phyloP scores from a whole-genome alignment of 53 echinoderm and acorn worm genomes.

The Arbacia lixula region DNA sequence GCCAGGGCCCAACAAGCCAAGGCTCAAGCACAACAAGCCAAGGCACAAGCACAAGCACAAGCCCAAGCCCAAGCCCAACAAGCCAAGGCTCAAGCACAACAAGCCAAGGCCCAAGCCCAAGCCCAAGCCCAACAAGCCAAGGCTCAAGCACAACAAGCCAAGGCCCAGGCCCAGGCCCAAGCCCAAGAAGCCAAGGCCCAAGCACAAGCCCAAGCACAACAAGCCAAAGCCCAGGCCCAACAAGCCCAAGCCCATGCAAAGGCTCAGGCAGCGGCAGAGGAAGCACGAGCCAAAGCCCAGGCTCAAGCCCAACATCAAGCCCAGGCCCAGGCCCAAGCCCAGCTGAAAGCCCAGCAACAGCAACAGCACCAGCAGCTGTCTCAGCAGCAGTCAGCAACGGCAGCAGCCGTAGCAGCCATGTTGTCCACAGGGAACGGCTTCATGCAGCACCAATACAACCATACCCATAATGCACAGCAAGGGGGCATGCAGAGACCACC shows the following conservation, averaged over 20 bases:
- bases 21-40: constrained; percentile 9
- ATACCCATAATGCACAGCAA: no score
- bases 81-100: not conserved
- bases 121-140: not conserved
- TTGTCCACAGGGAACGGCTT: constrained; percentile 32
- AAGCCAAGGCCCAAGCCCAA: not conserved
- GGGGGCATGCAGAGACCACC: not conserved
- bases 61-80: not conserved
- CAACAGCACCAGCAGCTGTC: not conserved
- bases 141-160: not conserved
- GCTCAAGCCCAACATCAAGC: not conserved
- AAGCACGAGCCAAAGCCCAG: not conserved
- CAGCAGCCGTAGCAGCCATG: not conserved
- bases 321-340: not conserved
- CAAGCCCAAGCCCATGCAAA: not conserved
- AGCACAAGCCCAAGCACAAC: constrained; percentile 5
- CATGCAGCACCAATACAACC: not conserved
- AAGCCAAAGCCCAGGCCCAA: not conserved
- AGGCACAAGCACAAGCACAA: not conserved
- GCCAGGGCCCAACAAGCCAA: constrained; percentile 3
- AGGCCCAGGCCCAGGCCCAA: constrained; percentile 6
- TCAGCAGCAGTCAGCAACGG: not conserved
- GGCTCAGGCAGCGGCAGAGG: not conserved
- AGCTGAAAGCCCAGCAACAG: not conserved
- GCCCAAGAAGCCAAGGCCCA: not conserved